phyloP scores from a whole-genome alignment of 92 coral and sea anemone genomes.

The Actinostola sp. region DNA sequence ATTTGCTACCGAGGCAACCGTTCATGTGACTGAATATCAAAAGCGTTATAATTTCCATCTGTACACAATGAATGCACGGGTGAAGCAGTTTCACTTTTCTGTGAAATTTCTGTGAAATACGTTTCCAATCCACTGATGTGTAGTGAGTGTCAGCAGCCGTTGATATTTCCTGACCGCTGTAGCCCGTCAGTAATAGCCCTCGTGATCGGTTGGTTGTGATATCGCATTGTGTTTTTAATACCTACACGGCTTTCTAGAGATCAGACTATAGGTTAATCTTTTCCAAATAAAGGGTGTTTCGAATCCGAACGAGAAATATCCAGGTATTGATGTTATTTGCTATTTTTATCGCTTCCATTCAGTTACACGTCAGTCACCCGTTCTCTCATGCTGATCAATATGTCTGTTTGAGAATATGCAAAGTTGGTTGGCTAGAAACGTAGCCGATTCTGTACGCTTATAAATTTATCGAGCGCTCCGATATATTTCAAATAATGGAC shows the following conservation, averaged over 20 bases:
- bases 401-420: too few species aligned
- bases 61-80: too few species aligned
- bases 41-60: too few species aligned
- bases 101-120: not conserved
- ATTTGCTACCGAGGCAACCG: too few species aligned
- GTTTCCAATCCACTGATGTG: too few species aligned
- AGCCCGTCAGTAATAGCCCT: not conserved
- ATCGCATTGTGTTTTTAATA: too few species aligned
- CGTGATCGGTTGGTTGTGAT: not conserved
- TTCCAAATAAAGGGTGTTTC: not conserved
- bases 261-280: not conserved
- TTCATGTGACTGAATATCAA: too few species aligned
- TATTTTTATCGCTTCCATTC: too few species aligned
- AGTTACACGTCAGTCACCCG: too few species aligned
- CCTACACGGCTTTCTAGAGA: not conserved
- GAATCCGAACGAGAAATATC: not conserved
- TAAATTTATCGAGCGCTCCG: not conserved
- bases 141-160: slow-evolving; percentile 1
- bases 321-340: not conserved
- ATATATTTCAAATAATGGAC: not conserved
- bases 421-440: not conserved
- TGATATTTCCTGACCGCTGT: not conserved
- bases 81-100: not conserved
- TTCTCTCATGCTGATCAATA: too few species aligned
- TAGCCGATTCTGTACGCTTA: not conserved